phyloP scores from a whole-genome alignment of 2,113 vertebrate genomes.

The Syrrhaptes paradoxus region DNA sequence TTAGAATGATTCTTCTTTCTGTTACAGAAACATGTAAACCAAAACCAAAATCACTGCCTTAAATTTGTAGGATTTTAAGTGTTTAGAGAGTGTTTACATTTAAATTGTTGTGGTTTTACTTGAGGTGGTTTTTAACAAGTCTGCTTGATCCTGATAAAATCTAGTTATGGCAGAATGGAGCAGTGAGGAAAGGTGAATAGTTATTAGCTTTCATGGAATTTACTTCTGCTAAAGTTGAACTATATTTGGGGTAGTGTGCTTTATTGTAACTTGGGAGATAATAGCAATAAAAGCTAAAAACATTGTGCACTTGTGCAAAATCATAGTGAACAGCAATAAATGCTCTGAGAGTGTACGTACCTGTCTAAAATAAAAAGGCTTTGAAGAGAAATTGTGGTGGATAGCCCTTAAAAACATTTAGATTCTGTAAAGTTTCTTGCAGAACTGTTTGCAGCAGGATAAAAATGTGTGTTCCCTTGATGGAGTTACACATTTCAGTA shows the following conservation, averaged over 20 bases:
- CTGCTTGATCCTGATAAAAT: background rate
- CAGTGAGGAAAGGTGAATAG: background rate
- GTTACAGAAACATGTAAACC: background rate
- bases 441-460: background rate
- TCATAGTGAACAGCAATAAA: background rate
- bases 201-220: background rate
- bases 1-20: background rate
- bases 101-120: background rate
- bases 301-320: background rate
- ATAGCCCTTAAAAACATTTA: slow-evolving; percentile 30
- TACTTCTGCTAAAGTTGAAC: background rate
- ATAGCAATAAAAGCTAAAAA: background rate
- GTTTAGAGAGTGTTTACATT: background rate
- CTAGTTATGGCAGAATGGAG: background rate
- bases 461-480: slow-evolving; percentile 6
- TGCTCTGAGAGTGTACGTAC: background rate
- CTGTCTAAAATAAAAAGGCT: background rate
- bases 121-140: background rate
- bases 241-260: background rate
- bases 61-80: background rate
- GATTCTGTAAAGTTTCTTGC: background rate
- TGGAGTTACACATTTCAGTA: background rate
- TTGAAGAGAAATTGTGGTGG: background rate
- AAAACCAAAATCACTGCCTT: background rate
- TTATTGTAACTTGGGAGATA: background rate